Base-by-base conservation (phyloP, 2,797 vertebrate genomes). In the Denticeps clupeoides region DNA sequence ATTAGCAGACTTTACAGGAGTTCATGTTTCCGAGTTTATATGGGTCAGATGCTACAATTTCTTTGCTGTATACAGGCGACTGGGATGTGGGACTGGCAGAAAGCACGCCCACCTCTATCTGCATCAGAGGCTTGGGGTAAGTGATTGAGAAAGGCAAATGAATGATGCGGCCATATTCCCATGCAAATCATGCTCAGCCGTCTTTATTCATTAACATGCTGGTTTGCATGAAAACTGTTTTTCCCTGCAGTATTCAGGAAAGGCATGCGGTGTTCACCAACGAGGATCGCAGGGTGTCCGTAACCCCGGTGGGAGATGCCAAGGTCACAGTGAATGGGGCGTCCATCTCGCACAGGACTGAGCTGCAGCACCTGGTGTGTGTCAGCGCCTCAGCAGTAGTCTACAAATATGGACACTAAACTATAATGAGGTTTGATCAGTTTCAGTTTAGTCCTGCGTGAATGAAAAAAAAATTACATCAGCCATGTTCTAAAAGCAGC, bases 101-200 rank as follows among this genome's bases (percentile, higher is more conserved):
- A 51, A 64, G 66, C 3, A 71, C 77, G 2, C 73, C 74, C 2
- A 78, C 71, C 15, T 69, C 73, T 47, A 84, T 93, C 58, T 49
- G 42, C 2, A 73, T 93, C 46, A 89, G 73, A 51, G 90, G 89
- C 29, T 63, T 94, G 23, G 90, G 91, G 89, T 93, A 67, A 72
- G 82, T 51, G 41, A 27, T 15, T 18, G 9, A 47, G 16, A 16
- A 19, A 38, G 23, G 15, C n/a, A 41, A n/a, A n/a, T n/a, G n/a
- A n/a, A n/a, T n/a, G n/a, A n/a, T n/a, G n/a, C n/a, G n/a, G n/a
- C n/a, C n/a, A n/a, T n/a, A n/a, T n/a, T n/a, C n/a, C n/a, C n/a
- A n/a, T n/a, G n/a, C n/a, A n/a, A n/a, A n/a, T n/a, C n/a, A n/a
- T n/a, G n/a, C n/a, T n/a, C n/a, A n/a, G n/a, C n/a, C n/a, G n/a